Evolutionary conservation across 2,113 vertebrate genomes (phyloP).

Genomic region (Phoxinus phoxinus): DNA sequence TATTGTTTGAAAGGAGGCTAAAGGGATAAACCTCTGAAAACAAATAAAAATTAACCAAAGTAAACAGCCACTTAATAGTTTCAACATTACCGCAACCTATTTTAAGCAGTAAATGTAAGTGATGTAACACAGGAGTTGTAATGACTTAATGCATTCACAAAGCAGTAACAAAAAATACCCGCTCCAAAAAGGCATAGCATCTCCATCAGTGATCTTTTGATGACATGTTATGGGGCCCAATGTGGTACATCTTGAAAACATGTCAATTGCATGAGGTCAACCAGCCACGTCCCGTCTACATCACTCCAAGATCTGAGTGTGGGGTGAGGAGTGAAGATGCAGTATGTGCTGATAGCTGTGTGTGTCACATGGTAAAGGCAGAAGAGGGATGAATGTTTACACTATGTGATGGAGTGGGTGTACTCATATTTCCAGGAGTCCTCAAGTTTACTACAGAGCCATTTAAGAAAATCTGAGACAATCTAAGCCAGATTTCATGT

Average conservation of each 20-base stretch:
- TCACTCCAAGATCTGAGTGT: not conserved
- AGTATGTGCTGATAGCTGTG: constrained; percentile 22
- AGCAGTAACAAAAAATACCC: not conserved
- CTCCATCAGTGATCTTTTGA: constrained; percentile 1
- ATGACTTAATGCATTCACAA: constrained; percentile 27
- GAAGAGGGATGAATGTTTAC: constrained; percentile 52
- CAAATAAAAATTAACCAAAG: not conserved
- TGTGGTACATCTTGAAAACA: constrained; percentile 27
- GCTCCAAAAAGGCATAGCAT: not conserved
- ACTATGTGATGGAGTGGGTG: constrained; percentile 46
- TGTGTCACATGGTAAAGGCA: constrained; percentile 29
- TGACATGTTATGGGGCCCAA: constrained; percentile 12
- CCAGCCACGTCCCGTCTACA: constrained; percentile 9
- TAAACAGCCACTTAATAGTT: not conserved
- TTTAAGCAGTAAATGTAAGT: not conserved
- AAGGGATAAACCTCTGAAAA: not conserved
- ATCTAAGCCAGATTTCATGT: not conserved
- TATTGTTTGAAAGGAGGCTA: not conserved
- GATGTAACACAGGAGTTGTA: constrained; percentile 8
- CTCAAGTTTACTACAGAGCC: constrained; percentile 40
- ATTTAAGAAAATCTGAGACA: constrained; percentile 34
- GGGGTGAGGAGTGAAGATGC: constrained; percentile 21
- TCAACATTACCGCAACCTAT: not conserved
- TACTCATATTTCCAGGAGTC: constrained; percentile 55
- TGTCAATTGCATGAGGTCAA: not conserved